Base-by-base conservation (phyloP, 2,797 vertebrate genomes). In the Sparidentex hasta region DNA sequence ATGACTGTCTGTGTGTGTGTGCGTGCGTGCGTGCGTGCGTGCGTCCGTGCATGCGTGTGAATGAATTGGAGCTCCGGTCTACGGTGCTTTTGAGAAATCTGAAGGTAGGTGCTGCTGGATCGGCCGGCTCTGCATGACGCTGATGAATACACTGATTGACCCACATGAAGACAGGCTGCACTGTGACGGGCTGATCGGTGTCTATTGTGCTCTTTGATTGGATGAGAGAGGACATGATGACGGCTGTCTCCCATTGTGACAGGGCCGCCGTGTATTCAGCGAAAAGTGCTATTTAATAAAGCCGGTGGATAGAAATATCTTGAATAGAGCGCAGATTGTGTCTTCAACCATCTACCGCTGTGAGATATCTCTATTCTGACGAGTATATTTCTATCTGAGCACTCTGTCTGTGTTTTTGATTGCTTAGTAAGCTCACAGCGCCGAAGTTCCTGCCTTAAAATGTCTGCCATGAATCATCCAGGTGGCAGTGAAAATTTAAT, bases 71-170 rank as follows among this genome's bases (percentile, higher is more conserved):
- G 78, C 78, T 83, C 68, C 14, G 25, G 72, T 67, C 64, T 70
- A 66, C 21, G 44, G 65, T 64, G 81, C 85, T 76, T 82, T 87
- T 90, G 80, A 82, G 25, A 87, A 90, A 89, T 79, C 86, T 73
- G 74, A 92, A 93, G 91, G 92, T 93, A 93, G 92, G 93, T 92
- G 87, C 87, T 46, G 84, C 90, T 82, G 47, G 52, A 83, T 80
- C 50, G 68, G 77, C 78, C 55, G 58, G 77, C 93, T 71, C 92
- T 84, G 89, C 93, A 90, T 92, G 92, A 90, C 76, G 86, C 88
- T 94, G 92, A 94, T 93, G 92, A 93, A 88, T 84, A 78, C 92
- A 71, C 87, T 93, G 93, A 94, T 93, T 94, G 94, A 90, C 81
- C 78, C 84, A 89, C 81, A 82, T 83, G 73, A 88, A 83, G 82